Evolutionary conservation across 2,113 vertebrate genomes (phyloP).

Genomic region (Cisticola juncidis): DNA sequence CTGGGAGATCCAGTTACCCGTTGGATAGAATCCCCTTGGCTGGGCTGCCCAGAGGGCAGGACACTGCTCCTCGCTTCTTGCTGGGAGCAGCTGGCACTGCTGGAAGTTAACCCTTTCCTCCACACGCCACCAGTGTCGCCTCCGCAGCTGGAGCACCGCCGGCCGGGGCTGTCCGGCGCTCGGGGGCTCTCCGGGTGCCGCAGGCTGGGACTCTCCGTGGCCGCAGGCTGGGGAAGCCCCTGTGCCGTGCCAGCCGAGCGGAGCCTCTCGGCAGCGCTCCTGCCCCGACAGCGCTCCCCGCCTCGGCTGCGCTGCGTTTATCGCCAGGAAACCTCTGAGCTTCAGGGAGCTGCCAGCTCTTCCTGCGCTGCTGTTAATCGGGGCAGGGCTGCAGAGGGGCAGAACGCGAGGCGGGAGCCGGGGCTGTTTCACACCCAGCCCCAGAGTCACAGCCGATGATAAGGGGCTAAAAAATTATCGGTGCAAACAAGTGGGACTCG

Average conservation of each 20-base stretch:
- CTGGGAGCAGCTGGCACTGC: not conserved
- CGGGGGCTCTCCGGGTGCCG: not conserved
- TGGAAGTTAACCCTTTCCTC: not conserved
- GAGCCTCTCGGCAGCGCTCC: rapidly evolving
- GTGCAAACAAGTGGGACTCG: not conserved
- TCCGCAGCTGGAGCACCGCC: not conserved
- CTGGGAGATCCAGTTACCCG: not conserved
- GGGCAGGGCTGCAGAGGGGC: not conserved
- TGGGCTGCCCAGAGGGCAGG: not conserved
- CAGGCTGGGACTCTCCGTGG: not conserved
- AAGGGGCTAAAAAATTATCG: not conserved
- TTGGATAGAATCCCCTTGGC: not conserved
- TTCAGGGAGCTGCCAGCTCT: not conserved
- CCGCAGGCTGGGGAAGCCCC: not conserved
- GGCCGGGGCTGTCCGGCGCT: not conserved
- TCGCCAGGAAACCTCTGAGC: not conserved
- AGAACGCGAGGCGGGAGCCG: not conserved
- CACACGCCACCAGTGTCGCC: rapidly evolving
- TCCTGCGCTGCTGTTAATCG: not conserved
- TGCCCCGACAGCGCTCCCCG: not conserved
- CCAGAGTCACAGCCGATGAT: not conserved
- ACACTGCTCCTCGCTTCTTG: not conserved
- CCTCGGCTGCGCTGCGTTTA: not conserved
- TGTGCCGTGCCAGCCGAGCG: not conserved
- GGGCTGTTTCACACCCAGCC: not conserved